Evolutionary conservation across 2,888 invertebrate genomes (phyloP), one percentile per base, ranked within the genome.

Genomic region (Zhengitettix transpicula): DNA sequence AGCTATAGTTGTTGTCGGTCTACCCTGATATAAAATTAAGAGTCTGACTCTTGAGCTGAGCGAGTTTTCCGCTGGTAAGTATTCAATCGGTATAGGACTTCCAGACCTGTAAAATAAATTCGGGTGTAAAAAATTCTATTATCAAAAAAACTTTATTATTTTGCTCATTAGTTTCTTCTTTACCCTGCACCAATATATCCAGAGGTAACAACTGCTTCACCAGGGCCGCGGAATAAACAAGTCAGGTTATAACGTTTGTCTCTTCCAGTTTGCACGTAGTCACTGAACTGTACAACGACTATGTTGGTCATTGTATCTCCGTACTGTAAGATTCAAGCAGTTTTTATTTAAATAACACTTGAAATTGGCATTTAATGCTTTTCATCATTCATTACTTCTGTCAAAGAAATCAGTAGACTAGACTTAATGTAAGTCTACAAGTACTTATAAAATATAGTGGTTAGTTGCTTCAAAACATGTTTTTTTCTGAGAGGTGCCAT

Each of bases 271-370:
- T 93, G 93, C 1, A 94, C 92, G 69, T 87, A 88, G 73, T 94
- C 92, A 66, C 91, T 91, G 76, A 93, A 93, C 71, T 94, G 93
- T 0, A 94, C 92, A 17, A 93, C 92, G 9, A 91, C 90, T 65
- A 94, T 93, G 69, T 93, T 94, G 61, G 93, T 93, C 84, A 93
- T 87, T 8, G 91, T 90, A 69, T 94, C 93, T 8, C 90, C 92
- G 68, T 88, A 91, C 88, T 89, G 73, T n/a, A 72, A 73, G 66
- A n/a, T 28, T 2, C 2, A 28, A 28, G 7, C 28, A 28, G 7
- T 28, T 28, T 28, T 28, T 7, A 28, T 2, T 28, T 28, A 28
- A 28, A 7, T 28, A 28, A 28, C 28, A 5, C 7, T 28, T 28
- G 28, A 7, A 28, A 28, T 28, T 28, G 28, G 28, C 28, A 28